Conservation (phyloP, 2,797 vertebrate genomes). For the Pteronotus mesoamericanus region DNA sequence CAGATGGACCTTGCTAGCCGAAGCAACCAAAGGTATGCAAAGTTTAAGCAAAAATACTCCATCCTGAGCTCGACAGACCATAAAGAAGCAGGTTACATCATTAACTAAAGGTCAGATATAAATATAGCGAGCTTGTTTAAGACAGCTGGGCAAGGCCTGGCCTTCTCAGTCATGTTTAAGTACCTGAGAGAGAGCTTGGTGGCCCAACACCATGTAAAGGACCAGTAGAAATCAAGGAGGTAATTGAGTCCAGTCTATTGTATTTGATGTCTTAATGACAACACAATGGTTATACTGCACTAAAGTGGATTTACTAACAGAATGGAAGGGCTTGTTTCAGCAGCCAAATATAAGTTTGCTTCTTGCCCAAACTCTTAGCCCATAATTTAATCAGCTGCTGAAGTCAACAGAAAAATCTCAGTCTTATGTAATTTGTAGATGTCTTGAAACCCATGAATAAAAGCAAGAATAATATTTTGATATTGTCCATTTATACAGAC, state of each 20-base stretch:
- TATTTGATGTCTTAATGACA: background rate
- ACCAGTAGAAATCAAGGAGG: background rate
- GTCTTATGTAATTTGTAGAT: background rate
- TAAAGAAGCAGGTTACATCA: slow-evolving; percentile 32
- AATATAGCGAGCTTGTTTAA: background rate
- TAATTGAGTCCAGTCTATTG: background rate
- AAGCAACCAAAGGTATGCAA: slow-evolving; percentile 42
- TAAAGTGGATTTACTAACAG: background rate
- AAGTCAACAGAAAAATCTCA: slow-evolving; percentile 30
- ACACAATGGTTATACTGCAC: background rate
- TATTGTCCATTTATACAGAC: background rate
- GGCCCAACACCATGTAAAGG: background rate
- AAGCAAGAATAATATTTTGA: background rate
- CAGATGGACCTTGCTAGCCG: slow-evolving; percentile 49
- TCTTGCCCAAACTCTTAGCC: background rate
- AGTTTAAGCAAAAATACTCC: slow-evolving; percentile 41
- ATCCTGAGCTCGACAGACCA: slow-evolving; percentile 52
- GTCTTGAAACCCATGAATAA: background rate
- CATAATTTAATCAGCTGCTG: slow-evolving; percentile 1
- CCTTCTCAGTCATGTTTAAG: background rate
- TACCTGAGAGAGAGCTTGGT: background rate
- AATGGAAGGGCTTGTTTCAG: background rate
- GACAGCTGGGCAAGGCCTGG: background rate
- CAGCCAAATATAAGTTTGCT: background rate
- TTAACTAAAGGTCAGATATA: slow-evolving; percentile 53